Evolutionary conservation across 2,113 vertebrate genomes (phyloP), one percentile per base, ranked within the genome.

Genomic region (Hippocampus abdominalis): DNA sequence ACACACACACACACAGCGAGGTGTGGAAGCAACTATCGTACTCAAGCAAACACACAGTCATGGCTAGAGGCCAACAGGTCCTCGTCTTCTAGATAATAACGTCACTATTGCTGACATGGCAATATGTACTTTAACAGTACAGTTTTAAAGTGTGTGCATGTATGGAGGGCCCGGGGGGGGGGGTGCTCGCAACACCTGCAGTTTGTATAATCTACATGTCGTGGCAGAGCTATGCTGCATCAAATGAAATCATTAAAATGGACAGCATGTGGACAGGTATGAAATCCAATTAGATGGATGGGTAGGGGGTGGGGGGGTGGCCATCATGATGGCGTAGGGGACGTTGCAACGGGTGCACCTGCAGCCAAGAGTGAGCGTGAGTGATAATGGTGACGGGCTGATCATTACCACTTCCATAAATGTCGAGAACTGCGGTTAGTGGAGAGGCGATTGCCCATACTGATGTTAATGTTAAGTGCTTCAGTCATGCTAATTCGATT

Each of bases 401-500:
- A 81, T 84, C 78, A 74, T 84, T 84, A 80, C 77, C 32, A 42
- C 80, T 69, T 67, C 78, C 78, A 83, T 84, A 77, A 83, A 86
- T 83, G 81, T 84, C 70, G 83, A 81, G 75, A 20, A 74, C 15
- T 64, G 76, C 74, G 62, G 73, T 85, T 73, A 77, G 76, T 77
- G 64, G 70, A 64, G 69, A 78, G 64, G 81, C 78, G 76, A 69
- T 87, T 72, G 68, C 64, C 80, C 74, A 23, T 69, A 54, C 72
- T 78, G 83, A 86, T 81, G 84, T 76, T 79, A 82, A 80, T 81
- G 75, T 62, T 80, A 82, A 85, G 81, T 80, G 77, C 63, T 76
- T 84, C 73, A 80, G 78, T 89, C 81, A 77, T 79, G 74, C 77
- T 87, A 85, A 87, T 81, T 80, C 29, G 42, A 87, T 87, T 74